A percentile compares a stretch with the other conserved stretches of the same genome.
Evolutionary conservation across 2,113 vertebrate species (phyloP).

Genomic region (Etheostoma spectabile): DNA sequence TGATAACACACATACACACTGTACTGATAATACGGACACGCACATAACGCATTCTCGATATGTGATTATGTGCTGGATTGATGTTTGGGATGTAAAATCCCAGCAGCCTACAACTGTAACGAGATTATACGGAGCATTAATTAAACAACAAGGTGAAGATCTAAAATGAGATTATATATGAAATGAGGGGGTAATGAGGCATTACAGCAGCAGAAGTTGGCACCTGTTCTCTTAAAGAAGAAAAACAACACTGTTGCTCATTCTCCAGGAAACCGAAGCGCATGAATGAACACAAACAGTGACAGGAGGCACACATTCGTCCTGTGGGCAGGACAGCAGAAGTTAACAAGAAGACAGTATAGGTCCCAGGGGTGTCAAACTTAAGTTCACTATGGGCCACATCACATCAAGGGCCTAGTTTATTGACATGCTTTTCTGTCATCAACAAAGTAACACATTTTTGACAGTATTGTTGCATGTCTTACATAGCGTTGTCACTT

Average conservation of each 20-base stretch:
- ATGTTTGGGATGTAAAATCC: background rate
- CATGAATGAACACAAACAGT: background rate
- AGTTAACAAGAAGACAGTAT: background rate
- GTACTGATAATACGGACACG: too few species aligned
- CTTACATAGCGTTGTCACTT: too few species aligned
- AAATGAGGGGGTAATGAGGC: background rate
- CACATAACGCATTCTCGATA: background rate
- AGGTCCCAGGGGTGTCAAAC: too few species aligned
- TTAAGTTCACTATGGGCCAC: too few species aligned
- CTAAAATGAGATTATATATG: background rate
- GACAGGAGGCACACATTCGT: background rate
- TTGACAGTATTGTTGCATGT: too few species aligned
- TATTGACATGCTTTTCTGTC: too few species aligned
- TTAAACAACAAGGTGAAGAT: background rate
- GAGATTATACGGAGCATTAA: background rate
- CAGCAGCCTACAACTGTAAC: background rate
- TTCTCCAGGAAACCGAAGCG: slow-evolving; percentile 3
- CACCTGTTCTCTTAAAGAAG: slow-evolving; percentile 20
- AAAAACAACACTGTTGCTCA: background rate
- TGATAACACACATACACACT: background rate
- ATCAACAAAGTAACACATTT: too few species aligned
- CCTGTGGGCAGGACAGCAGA: background rate
- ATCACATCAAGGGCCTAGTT: too few species aligned
- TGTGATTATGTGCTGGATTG: background rate
- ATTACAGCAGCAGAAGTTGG: background rate